phyloP scores from a whole-genome alignment of 2,797 vertebrate species.

The Neomorphus geoffroyi region DNA sequence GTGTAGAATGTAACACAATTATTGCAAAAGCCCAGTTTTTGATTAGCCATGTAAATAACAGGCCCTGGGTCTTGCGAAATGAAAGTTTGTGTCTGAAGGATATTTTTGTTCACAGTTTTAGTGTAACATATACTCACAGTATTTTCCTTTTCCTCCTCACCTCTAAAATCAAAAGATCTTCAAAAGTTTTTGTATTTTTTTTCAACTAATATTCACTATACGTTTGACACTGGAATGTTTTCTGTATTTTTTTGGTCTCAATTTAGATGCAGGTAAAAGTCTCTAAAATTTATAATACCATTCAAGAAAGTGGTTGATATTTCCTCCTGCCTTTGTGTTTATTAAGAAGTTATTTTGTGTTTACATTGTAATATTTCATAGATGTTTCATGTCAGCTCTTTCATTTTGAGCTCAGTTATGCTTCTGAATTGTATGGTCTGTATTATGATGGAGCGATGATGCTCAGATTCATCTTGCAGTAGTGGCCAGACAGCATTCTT shows the following conservation, averaged over 20 bases:
- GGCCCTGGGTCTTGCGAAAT: background rate
- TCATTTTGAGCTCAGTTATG: background rate
- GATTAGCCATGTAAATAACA: background rate
- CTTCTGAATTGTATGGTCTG: background rate
- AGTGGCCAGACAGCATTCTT: background rate
- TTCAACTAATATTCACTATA: background rate
- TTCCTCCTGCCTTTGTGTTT: background rate
- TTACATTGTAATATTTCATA: background rate
- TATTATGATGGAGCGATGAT: background rate
- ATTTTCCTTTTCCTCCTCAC: background rate
- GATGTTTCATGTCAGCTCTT: background rate
- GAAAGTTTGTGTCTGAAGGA: background rate
- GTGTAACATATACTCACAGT: background rate
- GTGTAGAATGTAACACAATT: background rate
- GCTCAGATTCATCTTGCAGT: background rate
- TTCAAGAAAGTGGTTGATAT: background rate
- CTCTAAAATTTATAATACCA: background rate
- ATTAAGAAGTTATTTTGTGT: background rate
- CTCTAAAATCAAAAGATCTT: background rate
- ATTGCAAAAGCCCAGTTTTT: background rate
- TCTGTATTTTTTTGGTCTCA: background rate
- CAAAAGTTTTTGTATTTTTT: background rate
- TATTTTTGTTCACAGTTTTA: background rate
- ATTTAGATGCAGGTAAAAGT: background rate
- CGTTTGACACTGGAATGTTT: background rate